Evolutionary conservation across 2,888 invertebrate species (phyloP), one percentile per base, ranked within the genome.

Genomic region (Drosophila quinaria): DNA sequence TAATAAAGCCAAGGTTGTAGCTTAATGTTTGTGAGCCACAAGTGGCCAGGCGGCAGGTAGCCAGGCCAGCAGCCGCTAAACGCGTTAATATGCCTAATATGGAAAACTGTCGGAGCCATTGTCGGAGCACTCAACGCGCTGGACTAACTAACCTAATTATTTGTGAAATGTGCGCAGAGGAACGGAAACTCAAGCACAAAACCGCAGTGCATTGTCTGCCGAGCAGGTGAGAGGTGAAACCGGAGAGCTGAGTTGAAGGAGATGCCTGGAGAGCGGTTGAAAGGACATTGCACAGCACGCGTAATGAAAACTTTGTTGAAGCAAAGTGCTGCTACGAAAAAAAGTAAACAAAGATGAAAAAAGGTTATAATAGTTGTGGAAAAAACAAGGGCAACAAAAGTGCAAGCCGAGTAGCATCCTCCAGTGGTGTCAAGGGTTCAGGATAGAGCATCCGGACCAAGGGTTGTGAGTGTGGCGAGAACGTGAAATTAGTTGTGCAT

Each of bases 121-220:
- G 86, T 66, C 63, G 37, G 49, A 49, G 52, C 76, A 79, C 70
- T 61, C 76, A 70, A 47, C 64, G 54, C 68, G 77, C 54, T 42
- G 47, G 68, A 74, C 89, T 84, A 89, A 89, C 83, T 84, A 84
- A 84, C 81, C 83, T 89, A 89, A 84, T 84, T 84, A 84, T 75
- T 89, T 84, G 79, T 66, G 63, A 87, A 87, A 81, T 79, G 79
- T 62, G 64, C 63, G 62, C 63, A 51, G 52, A 49, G 55, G 42
- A 55, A 55, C 22, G 44, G 55, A 55, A 59, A 47, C 52, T 56
- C 47, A 54, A 70, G 63, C 64, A 65, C 49, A 67, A 74, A 73
- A 72, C 87, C 89, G 64, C 84, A 70, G 65, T 50, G 78, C 81
- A 82, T 88, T 86, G 89, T 86, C 78, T 66, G 52, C 54, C 31